Base-by-base conservation (phyloP, 1,140 invertebrate genomes). In the Brevipalpus yothersi region DNA sequence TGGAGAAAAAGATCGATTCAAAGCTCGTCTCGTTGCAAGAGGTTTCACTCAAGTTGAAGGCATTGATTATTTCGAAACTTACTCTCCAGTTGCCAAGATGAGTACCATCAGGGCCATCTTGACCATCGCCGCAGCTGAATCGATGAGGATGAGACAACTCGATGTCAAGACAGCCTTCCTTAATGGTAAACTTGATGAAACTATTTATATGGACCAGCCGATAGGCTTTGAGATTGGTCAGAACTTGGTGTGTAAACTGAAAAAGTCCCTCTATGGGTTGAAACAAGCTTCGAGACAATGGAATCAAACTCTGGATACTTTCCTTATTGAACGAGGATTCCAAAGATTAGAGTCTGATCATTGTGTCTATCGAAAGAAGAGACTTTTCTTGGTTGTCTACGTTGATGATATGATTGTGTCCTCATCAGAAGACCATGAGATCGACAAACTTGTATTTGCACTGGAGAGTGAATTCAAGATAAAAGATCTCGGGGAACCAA, bases 11-110 rank as follows among this genome's bases (percentile, higher is more conserved):
- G 49, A 43, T 11, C 54, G 39, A 56, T 66, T 45, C 45, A 68
- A 68, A 59, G 66, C 69, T 0, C 47, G 72, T 17, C 61, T 73
- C 0, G 70, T 72, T 15, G 68, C 68, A 2, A 66, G 65, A 60
- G 71, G 72, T 1, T 73, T 67, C 62, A 60, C 47, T 5, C 72
- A 74, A 59, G 60, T 58, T 9, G 39, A 17, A 12, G 62, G 63
- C 10, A 40, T 62, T 45, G 62, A 64, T 51, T 64, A 51, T 21
- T 19, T 43, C 13, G 53, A 63, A 51, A 64, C 63, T 2, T 64
- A 63, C 47, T 21, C 55, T 11, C 62, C 62, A 9, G 58, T 61
- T 15, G 45, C 47, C 12, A 41, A 53, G 31, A 45, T 60, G 1
- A 3, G 15, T 3, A 45, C 61, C 11, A 13, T 60, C 9, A 21